Evolutionary conservation across 2,888 invertebrate genomes (phyloP).

Genomic region (Amblyteles armatorius): DNA sequence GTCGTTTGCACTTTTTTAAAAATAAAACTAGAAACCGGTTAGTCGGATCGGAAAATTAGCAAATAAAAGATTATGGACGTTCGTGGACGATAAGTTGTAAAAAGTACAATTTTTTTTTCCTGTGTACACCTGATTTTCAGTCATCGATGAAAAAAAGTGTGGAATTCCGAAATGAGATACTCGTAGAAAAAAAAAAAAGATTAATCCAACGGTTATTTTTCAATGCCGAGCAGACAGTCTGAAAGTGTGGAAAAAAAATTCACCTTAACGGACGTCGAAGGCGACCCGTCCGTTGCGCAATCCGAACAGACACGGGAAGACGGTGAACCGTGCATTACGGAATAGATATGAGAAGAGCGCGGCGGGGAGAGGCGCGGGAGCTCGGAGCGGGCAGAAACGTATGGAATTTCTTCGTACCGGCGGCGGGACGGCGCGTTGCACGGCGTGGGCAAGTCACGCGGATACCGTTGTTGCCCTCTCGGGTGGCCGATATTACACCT

Average conservation of each 20-base stretch:
- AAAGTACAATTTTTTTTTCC: too few relatives aligned
- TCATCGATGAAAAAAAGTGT: too few relatives aligned
- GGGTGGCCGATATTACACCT: slow-evolving; percentile 67
- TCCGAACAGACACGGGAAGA: neutral
- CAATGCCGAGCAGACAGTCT: neutral
- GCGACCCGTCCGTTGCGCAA: neutral
- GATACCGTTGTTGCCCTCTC: slow-evolving; percentile 67
- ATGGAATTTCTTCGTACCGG: slow-evolving; percentile 57
- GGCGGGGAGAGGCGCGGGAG: slow-evolving; percentile 35
- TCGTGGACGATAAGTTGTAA: too few relatives aligned
- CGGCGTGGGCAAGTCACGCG: slow-evolving; percentile 55
- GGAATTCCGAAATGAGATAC: too few relatives aligned
- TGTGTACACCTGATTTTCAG: too few relatives aligned
- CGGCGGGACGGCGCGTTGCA: slow-evolving; percentile 20
- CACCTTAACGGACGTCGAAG: neutral
- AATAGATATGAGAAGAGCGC: slow-evolving; percentile 34
- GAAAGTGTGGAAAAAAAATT: neutral
- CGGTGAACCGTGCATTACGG: slow-evolving; percentile 5
- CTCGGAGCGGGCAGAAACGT: slow-evolving; percentile 39
- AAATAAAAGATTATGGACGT: too few relatives aligned
- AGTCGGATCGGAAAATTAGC: too few relatives aligned
- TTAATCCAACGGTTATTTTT: neutral
- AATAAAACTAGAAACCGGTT: too few relatives aligned
- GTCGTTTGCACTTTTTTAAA: too few relatives aligned
- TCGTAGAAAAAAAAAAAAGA: neutral